Evolutionary conservation across 1,140 invertebrate species (phyloP).

Genomic region (Physella acuta): DNA sequence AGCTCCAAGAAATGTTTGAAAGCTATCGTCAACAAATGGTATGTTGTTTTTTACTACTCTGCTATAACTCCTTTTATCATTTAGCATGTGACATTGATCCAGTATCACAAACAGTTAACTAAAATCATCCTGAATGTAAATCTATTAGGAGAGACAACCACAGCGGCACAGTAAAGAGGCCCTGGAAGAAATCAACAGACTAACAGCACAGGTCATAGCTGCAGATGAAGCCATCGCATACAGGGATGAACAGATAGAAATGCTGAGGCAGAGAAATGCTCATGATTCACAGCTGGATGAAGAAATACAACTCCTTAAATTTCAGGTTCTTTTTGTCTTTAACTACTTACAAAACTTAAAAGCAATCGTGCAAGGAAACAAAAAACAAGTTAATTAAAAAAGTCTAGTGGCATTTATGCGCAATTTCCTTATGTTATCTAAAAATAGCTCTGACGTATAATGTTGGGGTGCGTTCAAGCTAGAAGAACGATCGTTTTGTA

Average conservation of each 20-base stretch:
- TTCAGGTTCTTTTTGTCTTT: constrained; percentile 41
- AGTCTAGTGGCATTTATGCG: too few relatives aligned
- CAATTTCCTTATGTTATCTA: too few relatives aligned
- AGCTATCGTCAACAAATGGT: constrained; percentile 22
- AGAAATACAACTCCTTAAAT: constrained; percentile 38
- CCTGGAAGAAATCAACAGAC: constrained; percentile 41
- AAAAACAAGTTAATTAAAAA: too few relatives aligned
- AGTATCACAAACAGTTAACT: too few relatives aligned
- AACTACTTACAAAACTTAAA: neutral
- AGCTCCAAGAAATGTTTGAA: constrained; percentile 40
- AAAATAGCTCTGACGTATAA: too few relatives aligned
- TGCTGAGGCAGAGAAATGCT: constrained; percentile 30
- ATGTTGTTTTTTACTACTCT: neutral
- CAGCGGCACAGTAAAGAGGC: constrained; percentile 11
- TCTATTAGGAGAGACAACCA: constrained; percentile 11
- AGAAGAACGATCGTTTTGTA: too few relatives aligned
- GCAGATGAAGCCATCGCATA: constrained; percentile 47
- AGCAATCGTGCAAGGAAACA: neutral
- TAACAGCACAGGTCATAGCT: constrained; percentile 47
- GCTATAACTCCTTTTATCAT: neutral
- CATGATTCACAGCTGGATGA: constrained; percentile 35
- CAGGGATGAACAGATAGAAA: constrained; percentile 39
- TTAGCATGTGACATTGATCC: neutral
- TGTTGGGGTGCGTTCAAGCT: too few relatives aligned
- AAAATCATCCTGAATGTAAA: too few relatives aligned